These are phyloP conservation scores for Drosophila putrida DNA, from an alignment of 2,888 invertebrate species.

Conservation along the genomic window DNA sequence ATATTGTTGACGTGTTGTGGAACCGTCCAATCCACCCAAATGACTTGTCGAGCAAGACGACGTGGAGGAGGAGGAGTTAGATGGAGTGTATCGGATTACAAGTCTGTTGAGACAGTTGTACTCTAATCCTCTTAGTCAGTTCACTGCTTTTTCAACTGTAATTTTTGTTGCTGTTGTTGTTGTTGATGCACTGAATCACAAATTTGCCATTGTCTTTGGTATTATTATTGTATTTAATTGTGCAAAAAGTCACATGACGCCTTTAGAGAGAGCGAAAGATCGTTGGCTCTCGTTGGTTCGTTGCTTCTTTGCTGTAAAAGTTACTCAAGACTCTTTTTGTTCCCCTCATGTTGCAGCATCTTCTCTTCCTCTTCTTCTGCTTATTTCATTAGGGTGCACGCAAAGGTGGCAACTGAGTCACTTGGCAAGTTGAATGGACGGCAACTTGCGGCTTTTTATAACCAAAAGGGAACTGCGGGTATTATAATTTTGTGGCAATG, in stretches of 20 bases:
- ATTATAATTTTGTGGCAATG: neutral
- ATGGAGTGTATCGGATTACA: slow-evolving; percentile 74
- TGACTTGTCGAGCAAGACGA: slow-evolving; percentile 64
- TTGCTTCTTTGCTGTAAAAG: slow-evolving; percentile 21
- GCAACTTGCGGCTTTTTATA: slow-evolving; percentile 18
- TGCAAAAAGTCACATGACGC: slow-evolving; percentile 52
- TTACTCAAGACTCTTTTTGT: slow-evolving; percentile 38
- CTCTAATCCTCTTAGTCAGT: slow-evolving; percentile 58
- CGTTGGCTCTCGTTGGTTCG: slow-evolving; percentile 28
- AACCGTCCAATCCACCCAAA: slow-evolving; percentile 66
- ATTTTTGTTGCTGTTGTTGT: neutral
- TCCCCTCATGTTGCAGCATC: slow-evolving; percentile 7
- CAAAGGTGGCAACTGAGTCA: slow-evolving; percentile 52
- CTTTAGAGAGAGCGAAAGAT: slow-evolving; percentile 14
- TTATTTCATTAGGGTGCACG: slow-evolving; percentile 34
- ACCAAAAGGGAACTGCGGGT: neutral
- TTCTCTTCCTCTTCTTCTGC: slow-evolving; percentile 5
- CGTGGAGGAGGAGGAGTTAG: slow-evolving; percentile 48
- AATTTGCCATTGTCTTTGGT: slow-evolving; percentile 27
- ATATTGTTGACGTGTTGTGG: slow-evolving; percentile 33
- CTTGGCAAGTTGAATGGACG: slow-evolving; percentile 48
- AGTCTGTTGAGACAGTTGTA: slow-evolving; percentile 17
- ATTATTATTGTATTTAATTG: slow-evolving; percentile 43
- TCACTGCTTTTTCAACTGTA: slow-evolving; percentile 13
- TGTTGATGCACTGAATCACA: slow-evolving; percentile 17